Base-by-base conservation (phyloP, 2,888 invertebrate species). In the Blera fallax region DNA sequence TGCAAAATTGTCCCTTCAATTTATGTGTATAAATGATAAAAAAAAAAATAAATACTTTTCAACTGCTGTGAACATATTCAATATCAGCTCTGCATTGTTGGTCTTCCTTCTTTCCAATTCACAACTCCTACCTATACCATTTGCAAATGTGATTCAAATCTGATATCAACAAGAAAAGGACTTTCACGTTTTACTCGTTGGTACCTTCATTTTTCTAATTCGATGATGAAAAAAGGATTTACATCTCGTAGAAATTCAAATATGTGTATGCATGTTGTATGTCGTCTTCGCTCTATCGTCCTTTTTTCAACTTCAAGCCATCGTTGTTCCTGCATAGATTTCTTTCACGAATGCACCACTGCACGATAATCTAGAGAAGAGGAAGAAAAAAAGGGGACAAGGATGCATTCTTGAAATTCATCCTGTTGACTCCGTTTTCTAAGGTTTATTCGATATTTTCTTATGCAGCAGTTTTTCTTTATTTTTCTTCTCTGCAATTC, bases 151-250 rank as follows among this genome's bases (percentile, higher is more conserved):
- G 76, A 81, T 81, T 81, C 48, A 82, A 82, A 82, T 77, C 77
- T 77, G 77, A 77, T 72, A 77, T 82, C 82, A 82, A 82, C 77
- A 77, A 77, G 82, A 77, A 77, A 82, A 72, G 64, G 82, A 82
- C 77, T 82, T 77, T 77, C 64, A 77, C 72, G 58, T 82, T 77
- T 82, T 65, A 65, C 70, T 65, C 77, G 60, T 70, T 82, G 65
- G 60, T 82, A 77, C 82, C 65, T 77, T 72, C 82, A 65, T 82
- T 82, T 82, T 72, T 82, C 77, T 77, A 82, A 82, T 82, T 77
- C 82, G 82, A 82, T 82, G 82, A 82, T 82, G 77, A 82, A 52
- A 65, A 82, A 77, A 43, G 82, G 82, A 82, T 77, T 82, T 82
- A 82, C 82, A 82, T 82, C 60, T 82, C 37, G 72, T 82, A 65